phyloP scores from a whole-genome alignment of 2,797 vertebrate species.

The Enoplosus armatus region DNA sequence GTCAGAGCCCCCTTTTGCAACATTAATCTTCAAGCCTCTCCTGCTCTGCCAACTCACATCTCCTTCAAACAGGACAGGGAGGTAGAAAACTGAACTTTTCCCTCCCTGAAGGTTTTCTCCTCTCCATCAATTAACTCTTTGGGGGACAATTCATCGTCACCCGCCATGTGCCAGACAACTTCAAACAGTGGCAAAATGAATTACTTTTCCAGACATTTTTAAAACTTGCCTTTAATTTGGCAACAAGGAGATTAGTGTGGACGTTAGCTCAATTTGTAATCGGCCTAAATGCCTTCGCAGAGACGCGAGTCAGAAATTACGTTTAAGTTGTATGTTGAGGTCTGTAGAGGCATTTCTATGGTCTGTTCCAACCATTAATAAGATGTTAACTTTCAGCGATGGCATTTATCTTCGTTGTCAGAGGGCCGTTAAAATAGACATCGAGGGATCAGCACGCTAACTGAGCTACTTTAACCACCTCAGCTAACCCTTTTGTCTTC shows the following conservation, averaged over 20 bases:
- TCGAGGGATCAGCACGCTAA: conserved; percentile 64
- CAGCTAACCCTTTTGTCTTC: conserved; percentile 74
- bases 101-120: conserved; percentile 82
- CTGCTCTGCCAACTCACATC: conserved; percentile 96
- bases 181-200: conserved; percentile 78
- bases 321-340: conserved; percentile 37
- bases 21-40: conserved; percentile 98
- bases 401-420: conserved; percentile 64
- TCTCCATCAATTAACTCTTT: conserved; percentile 90
- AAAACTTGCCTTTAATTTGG: conserved; percentile 60
- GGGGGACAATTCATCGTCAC: conserved; percentile 83
- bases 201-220: conserved; percentile 79
- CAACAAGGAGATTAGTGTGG: conserved; percentile 53
- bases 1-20: conserved; percentile 95
- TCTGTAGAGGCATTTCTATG: conserved; percentile 32
- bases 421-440: conserved; percentile 74
- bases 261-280: conserved; percentile 47
- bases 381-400: conserved; percentile 61
- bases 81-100: conserved; percentile 79
- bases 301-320: conserved; percentile 37
- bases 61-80: conserved; percentile 92
- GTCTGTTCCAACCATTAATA: conserved; percentile 61
- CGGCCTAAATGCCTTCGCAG: conserved; percentile 21
- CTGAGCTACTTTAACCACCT: conserved; percentile 67
- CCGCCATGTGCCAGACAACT: conserved; percentile 76